These are phyloP conservation scores for Glyptemys insculpta DNA, from an alignment of 2,797 vertebrate species.

Conservation along the genomic window DNA sequence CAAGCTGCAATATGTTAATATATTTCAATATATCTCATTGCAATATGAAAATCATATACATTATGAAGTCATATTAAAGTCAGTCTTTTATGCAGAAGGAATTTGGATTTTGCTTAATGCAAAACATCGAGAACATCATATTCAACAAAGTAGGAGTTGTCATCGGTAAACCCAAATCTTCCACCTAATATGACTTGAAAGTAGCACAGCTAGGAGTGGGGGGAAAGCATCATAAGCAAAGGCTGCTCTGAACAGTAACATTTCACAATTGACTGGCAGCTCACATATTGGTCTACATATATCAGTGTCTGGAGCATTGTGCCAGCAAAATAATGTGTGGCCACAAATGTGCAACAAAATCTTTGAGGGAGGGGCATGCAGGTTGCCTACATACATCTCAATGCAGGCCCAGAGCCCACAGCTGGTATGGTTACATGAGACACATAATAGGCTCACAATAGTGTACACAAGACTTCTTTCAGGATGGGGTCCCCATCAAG, in stretches of 20 bases:
- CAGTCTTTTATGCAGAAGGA: accelerated
- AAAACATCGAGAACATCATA: neutral
- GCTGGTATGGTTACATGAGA: accelerated
- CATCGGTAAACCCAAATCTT: neutral
- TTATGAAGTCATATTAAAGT: neutral
- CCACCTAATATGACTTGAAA: neutral
- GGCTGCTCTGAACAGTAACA: neutral
- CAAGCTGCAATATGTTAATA: neutral
- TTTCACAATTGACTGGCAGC: neutral
- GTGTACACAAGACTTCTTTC: neutral
- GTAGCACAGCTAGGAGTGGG: accelerated
- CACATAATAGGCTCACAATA: neutral
- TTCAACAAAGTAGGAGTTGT: neutral
- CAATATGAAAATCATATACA: neutral
- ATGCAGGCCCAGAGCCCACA: accelerated
- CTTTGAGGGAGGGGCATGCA: too few relatives aligned
- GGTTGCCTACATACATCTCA: neutral
- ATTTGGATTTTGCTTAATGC: neutral
- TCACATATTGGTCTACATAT: neutral
- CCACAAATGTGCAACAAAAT: neutral
- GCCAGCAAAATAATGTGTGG: neutral
- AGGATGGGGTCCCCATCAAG: neutral
- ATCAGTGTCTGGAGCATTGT: neutral
- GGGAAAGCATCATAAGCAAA: neutral
- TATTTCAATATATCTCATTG: neutral